Conservation (phyloP, 2,888 invertebrate species). For the Drosophila cognata region DNA sequence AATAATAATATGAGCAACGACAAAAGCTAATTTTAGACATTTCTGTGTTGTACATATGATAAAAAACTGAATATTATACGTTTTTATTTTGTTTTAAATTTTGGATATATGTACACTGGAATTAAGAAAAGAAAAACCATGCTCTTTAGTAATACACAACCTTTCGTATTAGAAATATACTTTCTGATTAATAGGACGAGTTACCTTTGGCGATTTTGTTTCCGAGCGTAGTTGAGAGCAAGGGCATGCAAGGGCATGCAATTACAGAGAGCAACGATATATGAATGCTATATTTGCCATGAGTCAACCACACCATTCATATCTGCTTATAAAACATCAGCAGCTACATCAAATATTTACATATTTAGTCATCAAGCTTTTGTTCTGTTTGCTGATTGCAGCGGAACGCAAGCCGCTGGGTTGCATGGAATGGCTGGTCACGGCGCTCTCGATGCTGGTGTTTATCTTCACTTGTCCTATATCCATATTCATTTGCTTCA, state of each 20-base stretch:
- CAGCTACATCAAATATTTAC: background rate
- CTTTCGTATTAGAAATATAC: background rate
- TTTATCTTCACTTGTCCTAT: conserved; percentile 92
- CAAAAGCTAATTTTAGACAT: no score
- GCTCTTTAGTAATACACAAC: background rate
- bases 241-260: background rate
- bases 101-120: background rate
- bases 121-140: no score
- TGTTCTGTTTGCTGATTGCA: conserved; percentile 36
- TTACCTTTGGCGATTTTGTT: background rate
- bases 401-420: conserved; percentile 88
- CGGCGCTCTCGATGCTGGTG: conserved; percentile 89
- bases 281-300: background rate
- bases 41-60: no score
- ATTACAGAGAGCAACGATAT: background rate
- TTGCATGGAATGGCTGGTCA: conserved; percentile 91
- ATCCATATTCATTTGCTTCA: conserved; percentile 93
- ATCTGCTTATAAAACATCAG: background rate
- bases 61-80: background rate
- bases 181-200: background rate
- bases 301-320: background rate
- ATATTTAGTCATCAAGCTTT: background rate
- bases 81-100: background rate
- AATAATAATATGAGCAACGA: background rate
- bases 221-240: background rate